phyloP scores from a whole-genome alignment of 2,888 invertebrate species.

The Adelphocoris suturalis region DNA sequence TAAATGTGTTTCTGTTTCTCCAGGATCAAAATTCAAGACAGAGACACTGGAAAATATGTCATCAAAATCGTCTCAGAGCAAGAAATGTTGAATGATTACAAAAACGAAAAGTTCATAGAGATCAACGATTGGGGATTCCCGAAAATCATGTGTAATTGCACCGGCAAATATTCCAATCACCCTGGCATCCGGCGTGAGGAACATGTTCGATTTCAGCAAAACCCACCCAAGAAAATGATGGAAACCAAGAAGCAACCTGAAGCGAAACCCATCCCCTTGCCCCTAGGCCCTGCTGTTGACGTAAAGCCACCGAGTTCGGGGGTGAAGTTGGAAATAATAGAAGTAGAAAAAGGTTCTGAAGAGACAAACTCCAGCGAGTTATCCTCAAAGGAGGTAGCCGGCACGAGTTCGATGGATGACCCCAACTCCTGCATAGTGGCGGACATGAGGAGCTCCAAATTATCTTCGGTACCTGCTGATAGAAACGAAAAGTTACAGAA shows the following conservation, averaged over 20 bases:
- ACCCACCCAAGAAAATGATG: neutral
- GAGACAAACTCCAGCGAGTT: neutral
- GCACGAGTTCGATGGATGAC: neutral
- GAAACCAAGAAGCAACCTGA: neutral
- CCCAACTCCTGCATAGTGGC: slow-evolving; percentile 54
- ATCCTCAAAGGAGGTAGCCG: neutral
- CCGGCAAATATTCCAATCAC: slow-evolving; percentile 71
- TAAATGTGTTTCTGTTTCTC: neutral
- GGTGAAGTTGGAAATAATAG: slow-evolving; percentile 71
- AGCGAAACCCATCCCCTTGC: neutral
- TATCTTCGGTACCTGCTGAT: neutral
- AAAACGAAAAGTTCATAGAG: slow-evolving; percentile 72
- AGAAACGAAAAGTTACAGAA: slow-evolving; percentile 26
- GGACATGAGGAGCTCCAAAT: slow-evolving; percentile 47
- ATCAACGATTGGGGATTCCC: slow-evolving; percentile 75
- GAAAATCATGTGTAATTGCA: slow-evolving; percentile 75
- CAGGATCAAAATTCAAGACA: slow-evolving; percentile 71
- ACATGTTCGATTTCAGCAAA: slow-evolving; percentile 50
- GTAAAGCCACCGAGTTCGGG: neutral
- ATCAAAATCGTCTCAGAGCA: slow-evolving; percentile 63
- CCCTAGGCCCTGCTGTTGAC: neutral
- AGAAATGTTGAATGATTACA: slow-evolving; percentile 72
- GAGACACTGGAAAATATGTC: slow-evolving; percentile 57
- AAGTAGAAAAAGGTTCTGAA: slow-evolving; percentile 69
- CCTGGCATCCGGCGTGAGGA: slow-evolving; percentile 66